Evolutionary conservation across 2,113 vertebrate genomes (phyloP), one percentile per base, ranked within the genome.

Genomic region (human): DNA sequence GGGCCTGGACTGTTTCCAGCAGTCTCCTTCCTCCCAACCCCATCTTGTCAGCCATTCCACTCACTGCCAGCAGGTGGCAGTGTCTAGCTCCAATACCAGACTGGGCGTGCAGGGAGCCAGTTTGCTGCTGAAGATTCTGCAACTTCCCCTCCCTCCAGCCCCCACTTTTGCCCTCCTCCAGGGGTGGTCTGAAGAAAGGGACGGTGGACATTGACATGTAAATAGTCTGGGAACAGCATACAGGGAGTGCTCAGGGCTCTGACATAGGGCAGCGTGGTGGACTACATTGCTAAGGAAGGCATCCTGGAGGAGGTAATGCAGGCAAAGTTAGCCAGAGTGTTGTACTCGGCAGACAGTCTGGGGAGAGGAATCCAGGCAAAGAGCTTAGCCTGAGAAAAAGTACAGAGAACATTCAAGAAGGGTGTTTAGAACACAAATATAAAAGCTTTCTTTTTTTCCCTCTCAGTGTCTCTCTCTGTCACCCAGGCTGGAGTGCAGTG

Each of bases 21-120:
- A 43, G 55, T 59, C 30, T 17, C 32, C 68, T 90, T 38, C 45
- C 16, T 32, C 61, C 48, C 22, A 13, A 14, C 18, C 6, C 23
- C 35, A 48, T 30, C 35, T 27, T 48, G 16, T n/a, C 61, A 95
- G 92, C 72, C 90, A 96, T 93, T 89, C 50, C 73, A 52, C 1
- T 70, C 38, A 5, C 5, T 85, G 52, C 92, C 97, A 96, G 94
- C 64, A 97, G 93, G 85, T 97, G 98, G 94, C 94, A 97, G 89
- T 93, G 52, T 89, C 66, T 50, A 23, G 45, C 95, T 30, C 94
- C 14, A 40, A 50, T 30, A 76, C 45, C 75, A 48, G 75, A 43
- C 43, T 20, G 43, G 35, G 20, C 32, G 27, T 32, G 40, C 11
- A 6, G 4, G 30, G 18, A 40, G 38, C 38, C 27, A 6, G 20